Evolutionary conservation across 2,797 vertebrate genomes (phyloP), one percentile per base, ranked within the genome.

Genomic region (Paratrypauchen microcephalus): DNA sequence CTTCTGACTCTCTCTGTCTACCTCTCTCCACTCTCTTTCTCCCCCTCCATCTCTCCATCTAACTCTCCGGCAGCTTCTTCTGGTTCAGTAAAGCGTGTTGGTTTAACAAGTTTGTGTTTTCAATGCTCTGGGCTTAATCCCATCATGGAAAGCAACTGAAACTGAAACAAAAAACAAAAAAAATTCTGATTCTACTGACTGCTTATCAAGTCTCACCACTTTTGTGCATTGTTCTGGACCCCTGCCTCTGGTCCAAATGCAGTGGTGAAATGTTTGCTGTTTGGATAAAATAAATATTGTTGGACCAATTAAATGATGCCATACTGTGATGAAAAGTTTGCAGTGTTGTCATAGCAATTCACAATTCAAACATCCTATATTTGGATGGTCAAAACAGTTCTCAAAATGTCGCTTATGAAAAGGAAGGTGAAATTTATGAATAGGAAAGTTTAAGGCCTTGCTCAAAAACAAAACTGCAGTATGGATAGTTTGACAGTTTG

Each of bases 21-120:
- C 13, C 28, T 4, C 28, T 30, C 28, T 5, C 24, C 24, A 3
- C 2, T 18, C 4, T 47, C 16, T 47, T 13, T 5, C 13, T 47
- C 36, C 13, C 28, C 5, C 6, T 50, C 16, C 15, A 9, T 19
- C 16, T 30, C 28, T 59, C 73, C 69, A 75, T 76, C 72, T 47
- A 63, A 69, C 70, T 72, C 63, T 58, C 6, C 79, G 7, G 32
- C 32, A 60, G 74, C 68, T 60, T 83, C 80, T 81, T 87, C 83
- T 84, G 86, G 62, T 86, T 87, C 89, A 89, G 76, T 85, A 88
- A 88, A 88, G 82, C 74, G 39, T 54, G 47, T 78, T 81, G 77
- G 67, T 87, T 89, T 87, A 92, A 88, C 88, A 89, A 89, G 86
- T 89, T 81, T 75, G 78, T 81, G 80, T 76, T 72, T 80, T 82